Conservation (phyloP, 2,888 invertebrate genomes). For the Plagiodera versicolora region DNA sequence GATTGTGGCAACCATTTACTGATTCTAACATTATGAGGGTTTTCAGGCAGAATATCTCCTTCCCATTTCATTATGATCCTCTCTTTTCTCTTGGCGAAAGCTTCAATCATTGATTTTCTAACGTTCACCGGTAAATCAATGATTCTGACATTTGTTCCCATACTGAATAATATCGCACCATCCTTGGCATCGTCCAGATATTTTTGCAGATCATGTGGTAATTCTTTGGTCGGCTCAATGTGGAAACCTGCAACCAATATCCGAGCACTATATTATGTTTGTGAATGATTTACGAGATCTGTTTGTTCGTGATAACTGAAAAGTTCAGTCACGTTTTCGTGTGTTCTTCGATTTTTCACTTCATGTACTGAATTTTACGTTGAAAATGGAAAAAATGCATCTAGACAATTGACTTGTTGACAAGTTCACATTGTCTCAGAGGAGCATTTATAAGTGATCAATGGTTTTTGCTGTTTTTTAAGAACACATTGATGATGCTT, state of each 20-base stretch:
- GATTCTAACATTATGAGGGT: conserved; percentile 50
- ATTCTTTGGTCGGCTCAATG: conserved; percentile 35
- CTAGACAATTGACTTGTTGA: no score
- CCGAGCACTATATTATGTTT: no score
- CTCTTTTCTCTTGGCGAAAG: conserved; percentile 62
- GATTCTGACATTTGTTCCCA: conserved; percentile 62
- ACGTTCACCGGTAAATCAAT: conserved; percentile 58
- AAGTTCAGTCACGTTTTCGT: no score
- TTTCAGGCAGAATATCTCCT: conserved; percentile 47
- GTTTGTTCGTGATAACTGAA: no score
- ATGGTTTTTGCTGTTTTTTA: no score
- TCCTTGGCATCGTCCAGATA: conserved; percentile 57
- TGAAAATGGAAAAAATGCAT: no score
- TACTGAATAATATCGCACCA: conserved; percentile 61
- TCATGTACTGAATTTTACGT: no score
- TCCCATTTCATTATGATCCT: conserved; percentile 72
- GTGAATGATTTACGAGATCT: no score
- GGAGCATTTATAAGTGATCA: no score
- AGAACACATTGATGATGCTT: no score
- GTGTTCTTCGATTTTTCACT: no score
- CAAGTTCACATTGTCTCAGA: no score
- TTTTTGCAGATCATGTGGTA: conserved; percentile 54
- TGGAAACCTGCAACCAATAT: conserved; percentile 54
- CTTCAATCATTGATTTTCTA: conserved; percentile 58
- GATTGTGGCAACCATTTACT: conserved; percentile 42